Percentiles rank a stretch among this genome's conserved stretches.
Conservation (phyloP, 1,140 invertebrate species). For the Drosophila guanche region DNA sequence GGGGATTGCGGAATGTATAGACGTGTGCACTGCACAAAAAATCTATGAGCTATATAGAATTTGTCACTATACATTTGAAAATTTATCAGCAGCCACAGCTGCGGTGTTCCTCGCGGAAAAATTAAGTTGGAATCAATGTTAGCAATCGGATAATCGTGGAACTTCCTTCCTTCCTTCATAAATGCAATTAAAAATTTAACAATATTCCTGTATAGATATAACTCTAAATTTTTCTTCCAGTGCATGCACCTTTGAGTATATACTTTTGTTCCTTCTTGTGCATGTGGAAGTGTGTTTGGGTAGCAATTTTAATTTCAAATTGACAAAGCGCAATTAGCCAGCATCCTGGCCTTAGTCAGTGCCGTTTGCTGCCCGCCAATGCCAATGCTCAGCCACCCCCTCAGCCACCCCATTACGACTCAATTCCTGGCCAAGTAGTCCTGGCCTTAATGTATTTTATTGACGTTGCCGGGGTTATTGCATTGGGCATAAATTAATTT, state of each 20-base stretch:
- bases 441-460: constrained; percentile 81
- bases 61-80: too few relatives aligned
- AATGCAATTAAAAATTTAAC: too few relatives aligned
- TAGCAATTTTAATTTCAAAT: constrained; percentile 78
- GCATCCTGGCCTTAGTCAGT: constrained; percentile 16
- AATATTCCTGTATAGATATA: too few relatives aligned
- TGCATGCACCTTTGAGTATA: constrained; percentile 1
- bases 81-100: too few relatives aligned
- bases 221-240: not conserved
- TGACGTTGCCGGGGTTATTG: constrained; percentile 82
- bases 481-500: constrained; percentile 84
- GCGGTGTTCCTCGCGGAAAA: too few relatives aligned
- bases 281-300: constrained; percentile 18
- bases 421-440: constrained; percentile 29
- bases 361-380: not conserved
- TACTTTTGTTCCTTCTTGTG: constrained; percentile 3
- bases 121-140: too few relatives aligned
- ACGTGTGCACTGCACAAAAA: constrained; percentile 13
- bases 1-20: not conserved
- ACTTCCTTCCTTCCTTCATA: too few relatives aligned
- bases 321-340: constrained; percentile 77
- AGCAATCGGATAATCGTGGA: too few relatives aligned
- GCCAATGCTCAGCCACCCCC: constrained; percentile 1
- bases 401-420: constrained; percentile 1
- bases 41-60: too few relatives aligned